Evolutionary conservation across 2,113 vertebrate genomes (phyloP).

Genomic region (Gopherus evgoodei): DNA sequence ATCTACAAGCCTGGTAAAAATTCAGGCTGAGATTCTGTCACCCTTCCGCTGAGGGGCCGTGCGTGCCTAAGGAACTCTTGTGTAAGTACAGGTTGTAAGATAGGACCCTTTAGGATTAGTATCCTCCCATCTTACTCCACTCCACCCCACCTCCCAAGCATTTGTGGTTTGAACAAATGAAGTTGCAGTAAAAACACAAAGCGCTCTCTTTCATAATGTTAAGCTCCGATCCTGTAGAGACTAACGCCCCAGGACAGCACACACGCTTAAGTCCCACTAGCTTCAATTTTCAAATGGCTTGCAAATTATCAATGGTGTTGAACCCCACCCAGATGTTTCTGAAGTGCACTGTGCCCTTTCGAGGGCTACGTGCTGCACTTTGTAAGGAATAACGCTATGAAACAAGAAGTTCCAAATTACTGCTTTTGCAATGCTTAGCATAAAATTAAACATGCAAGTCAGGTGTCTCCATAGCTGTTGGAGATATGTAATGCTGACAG

Average conservation of each 20-base stretch:
- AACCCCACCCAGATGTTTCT: neutral
- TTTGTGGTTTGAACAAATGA: neutral
- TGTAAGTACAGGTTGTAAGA: neutral
- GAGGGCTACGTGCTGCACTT: neutral
- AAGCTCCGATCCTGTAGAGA: neutral
- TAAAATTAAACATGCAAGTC: conserved; percentile 66
- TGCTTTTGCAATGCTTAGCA: neutral
- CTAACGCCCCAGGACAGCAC: neutral
- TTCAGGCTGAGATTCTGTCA: neutral
- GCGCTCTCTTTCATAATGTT: neutral
- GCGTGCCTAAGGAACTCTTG: neutral
- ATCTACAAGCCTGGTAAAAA: neutral
- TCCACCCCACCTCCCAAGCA: neutral
- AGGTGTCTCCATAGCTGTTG: conserved; percentile 62
- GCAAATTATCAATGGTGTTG: conserved; percentile 10
- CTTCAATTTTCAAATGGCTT: accelerated
- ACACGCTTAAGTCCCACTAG: neutral
- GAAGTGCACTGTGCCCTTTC: neutral
- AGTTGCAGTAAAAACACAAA: neutral
- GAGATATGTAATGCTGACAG: conserved; percentile 70
- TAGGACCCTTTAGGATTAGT: neutral
- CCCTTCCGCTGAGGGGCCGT: neutral
- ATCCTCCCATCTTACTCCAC: no score
- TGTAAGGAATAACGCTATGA: neutral
- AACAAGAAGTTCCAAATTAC: conserved; percentile 9